Conservation (phyloP, 1,140 invertebrate species). For the Myzus persicae region DNA sequence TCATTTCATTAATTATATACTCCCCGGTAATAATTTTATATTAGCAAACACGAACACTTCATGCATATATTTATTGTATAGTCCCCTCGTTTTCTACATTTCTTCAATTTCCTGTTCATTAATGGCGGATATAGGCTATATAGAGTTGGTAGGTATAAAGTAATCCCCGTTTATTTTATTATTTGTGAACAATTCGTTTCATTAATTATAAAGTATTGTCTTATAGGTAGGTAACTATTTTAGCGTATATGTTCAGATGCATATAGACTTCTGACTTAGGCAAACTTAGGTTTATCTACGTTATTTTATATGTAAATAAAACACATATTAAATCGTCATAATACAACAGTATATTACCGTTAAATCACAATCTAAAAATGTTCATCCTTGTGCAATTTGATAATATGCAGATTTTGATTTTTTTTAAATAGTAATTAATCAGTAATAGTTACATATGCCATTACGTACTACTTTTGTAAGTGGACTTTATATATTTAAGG, state of each 20-base stretch:
- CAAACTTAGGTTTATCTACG: not conserved
- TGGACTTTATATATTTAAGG: no score
- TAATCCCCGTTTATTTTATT: not conserved
- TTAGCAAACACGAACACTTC: not conserved
- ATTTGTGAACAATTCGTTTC: not conserved
- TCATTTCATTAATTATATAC: not conserved
- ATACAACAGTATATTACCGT: not conserved
- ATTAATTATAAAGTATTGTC: not conserved
- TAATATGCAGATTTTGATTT: not conserved
- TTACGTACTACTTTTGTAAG: no score
- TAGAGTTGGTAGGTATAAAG: not conserved
- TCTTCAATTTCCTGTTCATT: constrained; percentile 23
- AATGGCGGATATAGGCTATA: not conserved
- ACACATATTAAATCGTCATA: not conserved
- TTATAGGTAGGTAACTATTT: not conserved
- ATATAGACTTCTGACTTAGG: not conserved
- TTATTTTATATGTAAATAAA: not conserved
- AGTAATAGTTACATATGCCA: no score
- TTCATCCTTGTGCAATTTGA: not conserved
- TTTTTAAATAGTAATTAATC: no score
- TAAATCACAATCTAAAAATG: not conserved
- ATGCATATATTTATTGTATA: not conserved
- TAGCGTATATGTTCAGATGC: not conserved
- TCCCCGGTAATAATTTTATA: not conserved
- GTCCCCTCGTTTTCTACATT: not conserved